phyloP scores from a whole-genome alignment of 2,888 invertebrate genomes.

The Stegana nigrithorax region DNA sequence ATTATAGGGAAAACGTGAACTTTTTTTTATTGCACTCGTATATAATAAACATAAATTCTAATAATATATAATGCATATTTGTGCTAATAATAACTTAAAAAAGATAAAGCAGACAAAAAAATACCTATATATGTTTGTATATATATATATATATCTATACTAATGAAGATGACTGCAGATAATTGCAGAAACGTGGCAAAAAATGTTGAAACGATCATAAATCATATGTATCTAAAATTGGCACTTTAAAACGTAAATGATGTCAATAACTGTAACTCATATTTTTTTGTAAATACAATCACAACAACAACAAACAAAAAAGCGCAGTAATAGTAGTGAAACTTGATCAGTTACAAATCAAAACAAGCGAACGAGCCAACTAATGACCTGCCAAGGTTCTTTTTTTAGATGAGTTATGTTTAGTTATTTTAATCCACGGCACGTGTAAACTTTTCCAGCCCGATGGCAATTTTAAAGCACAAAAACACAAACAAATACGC shows the following conservation, averaged over 20 bases:
- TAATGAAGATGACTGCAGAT: too few relatives aligned
- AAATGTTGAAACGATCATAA: too few relatives aligned
- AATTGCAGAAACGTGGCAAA: too few relatives aligned
- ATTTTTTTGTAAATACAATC: too few relatives aligned
- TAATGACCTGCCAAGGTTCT: background rate
- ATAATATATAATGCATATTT: too few relatives aligned
- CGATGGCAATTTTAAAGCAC: background rate
- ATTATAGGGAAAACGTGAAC: too few relatives aligned
- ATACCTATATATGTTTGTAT: too few relatives aligned
- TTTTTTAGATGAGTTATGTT: background rate
- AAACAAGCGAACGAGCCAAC: background rate
- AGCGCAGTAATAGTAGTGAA: background rate
- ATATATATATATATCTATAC: too few relatives aligned
- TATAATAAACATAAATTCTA: too few relatives aligned
- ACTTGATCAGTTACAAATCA: background rate
- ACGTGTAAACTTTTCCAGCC: constrained; percentile 51
- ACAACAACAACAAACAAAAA: background rate
- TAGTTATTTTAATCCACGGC: constrained; percentile 48
- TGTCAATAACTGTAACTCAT: background rate
- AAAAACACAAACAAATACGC: background rate
- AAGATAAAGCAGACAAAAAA: too few relatives aligned
- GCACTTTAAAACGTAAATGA: background rate
- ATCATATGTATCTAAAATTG: background rate
- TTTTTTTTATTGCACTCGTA: too few relatives aligned
- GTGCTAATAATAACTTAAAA: too few relatives aligned